Evolutionary conservation across 2,888 invertebrate species (phyloP), one percentile per base, ranked within the genome.

Genomic region (Agrilus mali): DNA sequence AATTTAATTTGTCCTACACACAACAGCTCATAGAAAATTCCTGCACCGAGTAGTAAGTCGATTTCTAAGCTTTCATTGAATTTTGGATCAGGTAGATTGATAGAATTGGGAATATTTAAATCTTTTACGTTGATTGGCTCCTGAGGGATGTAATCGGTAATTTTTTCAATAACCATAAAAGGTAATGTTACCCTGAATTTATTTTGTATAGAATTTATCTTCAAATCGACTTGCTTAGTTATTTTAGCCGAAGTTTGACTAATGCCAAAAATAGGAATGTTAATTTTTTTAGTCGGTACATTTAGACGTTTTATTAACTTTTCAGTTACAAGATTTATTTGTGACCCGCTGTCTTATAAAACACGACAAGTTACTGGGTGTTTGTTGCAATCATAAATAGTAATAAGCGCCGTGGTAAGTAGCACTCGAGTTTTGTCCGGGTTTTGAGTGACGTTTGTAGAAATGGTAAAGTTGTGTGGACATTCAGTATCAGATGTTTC

Each of bases 1-100:
- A 7, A 22, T 7, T 22, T 22, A 7, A 22, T 22, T 22, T 22
- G 22, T 7, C 22, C 7, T 2, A 7, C 7, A 22, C 22, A 7
- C 7, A 22, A 22, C 7, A 22, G 7, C 4, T 45, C 34, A 35
- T 45, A 52, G 13, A 50, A 52, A 31, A 47, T 32, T 8, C 46
- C 42, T 4, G 52, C 53, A n/a, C 49, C 52, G 12, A 54, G 17
- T 14, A 54, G 39, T 20, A 53, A 20, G 31, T 53, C 50, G 7
- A 54, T 40, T n/a, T 38, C 32, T 17, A 46, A 44, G 22, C 50
- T 40, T n/a, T 38, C 10, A 33, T 47, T 40, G 34, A 43, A 52
- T 4, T 38, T 20, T 33, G 50, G 47, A 39, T 52, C 50, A 13
- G 53, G 51, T 2, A 52, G 38, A 33, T 15, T 42, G 34, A 50